These are phyloP conservation scores for Nomia melanderi DNA, from an alignment of 1,140 invertebrate genomes.

Conservation along the genomic window DNA sequence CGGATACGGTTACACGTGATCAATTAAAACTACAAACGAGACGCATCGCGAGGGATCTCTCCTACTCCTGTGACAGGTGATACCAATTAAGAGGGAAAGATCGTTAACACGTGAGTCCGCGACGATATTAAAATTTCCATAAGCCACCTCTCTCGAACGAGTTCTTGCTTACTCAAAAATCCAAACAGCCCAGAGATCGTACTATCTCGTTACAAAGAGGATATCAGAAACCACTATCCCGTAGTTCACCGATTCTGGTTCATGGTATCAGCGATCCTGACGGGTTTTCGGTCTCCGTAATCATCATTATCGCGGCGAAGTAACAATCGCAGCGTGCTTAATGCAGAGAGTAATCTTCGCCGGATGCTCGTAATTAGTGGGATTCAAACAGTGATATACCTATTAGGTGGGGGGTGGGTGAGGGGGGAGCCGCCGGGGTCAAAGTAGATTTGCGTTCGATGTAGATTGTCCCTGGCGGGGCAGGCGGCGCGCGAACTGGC, in stretches of 20 bases:
- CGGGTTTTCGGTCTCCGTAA: background rate
- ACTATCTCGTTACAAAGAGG: too few species aligned
- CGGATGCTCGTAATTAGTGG: constrained; percentile 27
- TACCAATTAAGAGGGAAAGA: too few species aligned
- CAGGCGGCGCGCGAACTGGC: background rate
- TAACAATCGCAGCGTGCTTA: constrained; percentile 7
- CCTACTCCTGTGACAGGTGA: too few species aligned
- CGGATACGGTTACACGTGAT: too few species aligned
- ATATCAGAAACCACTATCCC: too few species aligned
- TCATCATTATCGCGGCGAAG: background rate
- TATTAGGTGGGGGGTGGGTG: constrained; percentile 21
- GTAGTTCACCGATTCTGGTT: background rate
- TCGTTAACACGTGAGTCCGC: too few species aligned
- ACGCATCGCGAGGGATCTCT: too few species aligned
- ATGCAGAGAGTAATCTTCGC: background rate
- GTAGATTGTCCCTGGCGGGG: background rate
- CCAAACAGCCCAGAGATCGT: too few species aligned
- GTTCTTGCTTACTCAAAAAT: too few species aligned
- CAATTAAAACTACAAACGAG: too few species aligned
- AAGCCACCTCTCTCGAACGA: too few species aligned
- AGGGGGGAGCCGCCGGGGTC: constrained; percentile 1
- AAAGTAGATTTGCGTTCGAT: constrained; percentile 30
- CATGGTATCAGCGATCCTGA: background rate
- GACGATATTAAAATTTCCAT: too few species aligned
- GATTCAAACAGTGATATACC: constrained; percentile 21